Conservation (phyloP, 2,113 vertebrate species). For the Romanogobio albipinnatus region DNA sequence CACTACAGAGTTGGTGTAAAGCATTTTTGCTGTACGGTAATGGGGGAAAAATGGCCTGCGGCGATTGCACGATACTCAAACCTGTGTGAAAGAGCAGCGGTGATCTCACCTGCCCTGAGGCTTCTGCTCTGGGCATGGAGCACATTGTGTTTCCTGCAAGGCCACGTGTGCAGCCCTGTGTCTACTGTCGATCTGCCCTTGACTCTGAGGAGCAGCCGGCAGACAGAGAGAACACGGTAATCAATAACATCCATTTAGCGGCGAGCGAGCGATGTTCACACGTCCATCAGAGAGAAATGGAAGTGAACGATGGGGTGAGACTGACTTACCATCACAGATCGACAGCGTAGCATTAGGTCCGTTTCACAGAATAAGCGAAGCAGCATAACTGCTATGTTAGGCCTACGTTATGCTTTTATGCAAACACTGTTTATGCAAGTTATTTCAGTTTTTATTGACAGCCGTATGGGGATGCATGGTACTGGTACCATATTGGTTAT, state of each 20-base stretch:
- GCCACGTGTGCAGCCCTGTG: not conserved
- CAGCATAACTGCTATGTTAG: not conserved
- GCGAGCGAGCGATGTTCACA: conserved; percentile 24
- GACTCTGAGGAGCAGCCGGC: not conserved
- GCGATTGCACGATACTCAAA: conserved; percentile 5
- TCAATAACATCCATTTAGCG: conserved; percentile 49
- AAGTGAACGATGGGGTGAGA: not conserved
- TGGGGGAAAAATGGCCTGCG: conserved; percentile 25
- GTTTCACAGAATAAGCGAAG: not conserved
- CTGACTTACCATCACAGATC: conserved; percentile 1
- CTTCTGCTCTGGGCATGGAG: conserved; percentile 49
- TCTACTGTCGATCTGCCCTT: conserved; percentile 11
- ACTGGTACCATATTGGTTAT: not conserved
- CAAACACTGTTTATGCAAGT: not conserved
- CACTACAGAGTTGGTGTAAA: conserved; percentile 32
- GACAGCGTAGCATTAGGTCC: not conserved
- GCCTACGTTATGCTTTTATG: not conserved
- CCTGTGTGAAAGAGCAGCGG: conserved; percentile 31
- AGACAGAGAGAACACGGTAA: conserved; percentile 22
- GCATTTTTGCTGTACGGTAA: conserved; percentile 35
- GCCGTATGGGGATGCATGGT: not conserved
- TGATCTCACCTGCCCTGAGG: conserved; percentile 58
- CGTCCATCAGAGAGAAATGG: conserved; percentile 18
- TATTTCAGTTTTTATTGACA: not conserved
- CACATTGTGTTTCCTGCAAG: conserved; percentile 46